Evolutionary conservation across 2,888 invertebrate species (phyloP).

Genomic region (Agonopterix heracliana): DNA sequence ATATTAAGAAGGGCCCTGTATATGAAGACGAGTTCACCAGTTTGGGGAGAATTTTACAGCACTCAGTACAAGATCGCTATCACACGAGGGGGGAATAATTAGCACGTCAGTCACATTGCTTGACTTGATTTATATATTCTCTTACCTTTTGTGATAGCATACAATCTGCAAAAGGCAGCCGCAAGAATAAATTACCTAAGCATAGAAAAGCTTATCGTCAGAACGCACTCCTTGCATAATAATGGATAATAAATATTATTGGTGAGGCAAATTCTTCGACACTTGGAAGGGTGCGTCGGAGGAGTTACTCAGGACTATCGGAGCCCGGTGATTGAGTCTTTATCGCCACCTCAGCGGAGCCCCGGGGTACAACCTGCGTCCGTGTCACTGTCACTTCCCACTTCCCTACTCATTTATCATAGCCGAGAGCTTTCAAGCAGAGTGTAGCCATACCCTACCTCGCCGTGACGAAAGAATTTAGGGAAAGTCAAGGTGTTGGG

Average conservation of each 20-base stretch:
- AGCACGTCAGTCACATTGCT: no score
- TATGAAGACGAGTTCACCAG: no score
- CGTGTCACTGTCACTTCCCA: slow-evolving; percentile 44
- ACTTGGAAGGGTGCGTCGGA: slow-evolving; percentile 26
- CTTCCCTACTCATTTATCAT: slow-evolving; percentile 47
- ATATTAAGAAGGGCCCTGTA: no score
- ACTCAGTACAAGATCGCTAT: no score
- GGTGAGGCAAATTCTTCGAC: slow-evolving; percentile 35
- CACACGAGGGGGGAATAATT: no score
- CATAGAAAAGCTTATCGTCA: not conserved
- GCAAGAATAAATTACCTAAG: slow-evolving; percentile 12
- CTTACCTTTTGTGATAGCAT: not conserved
- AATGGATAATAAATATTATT: slow-evolving; percentile 44
- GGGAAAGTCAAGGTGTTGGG: slow-evolving; percentile 17
- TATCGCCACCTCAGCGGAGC: slow-evolving; percentile 37
- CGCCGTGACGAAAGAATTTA: slow-evolving; percentile 19
- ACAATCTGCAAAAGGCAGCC: slow-evolving; percentile 11
- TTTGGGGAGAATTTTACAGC: no score
- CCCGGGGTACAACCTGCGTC: slow-evolving; percentile 47
- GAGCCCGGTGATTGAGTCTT: slow-evolving; percentile 60
- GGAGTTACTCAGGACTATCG: slow-evolving; percentile 42
- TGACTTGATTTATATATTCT: no score
- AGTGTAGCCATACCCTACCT: slow-evolving; percentile 18
- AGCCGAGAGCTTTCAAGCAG: slow-evolving; percentile 24
- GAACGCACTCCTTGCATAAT: slow-evolving; percentile 35